These are phyloP conservation scores for Ceratitis capitata DNA, from an alignment of 1,140 invertebrate genomes.

Conservation along the genomic window DNA sequence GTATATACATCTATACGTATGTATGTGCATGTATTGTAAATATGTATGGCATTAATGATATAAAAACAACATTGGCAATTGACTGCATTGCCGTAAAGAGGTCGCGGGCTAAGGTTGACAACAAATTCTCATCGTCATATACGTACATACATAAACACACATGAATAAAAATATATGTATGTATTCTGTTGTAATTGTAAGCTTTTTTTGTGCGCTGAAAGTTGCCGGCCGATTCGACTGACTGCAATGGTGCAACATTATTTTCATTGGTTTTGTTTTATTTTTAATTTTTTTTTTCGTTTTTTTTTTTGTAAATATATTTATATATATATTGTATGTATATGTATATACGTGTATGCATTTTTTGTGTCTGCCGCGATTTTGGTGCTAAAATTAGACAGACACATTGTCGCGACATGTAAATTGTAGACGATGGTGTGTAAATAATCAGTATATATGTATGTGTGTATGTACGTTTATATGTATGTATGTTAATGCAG, in stretches of 20 bases:
- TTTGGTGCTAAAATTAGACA: constrained; percentile 25
- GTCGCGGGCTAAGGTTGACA: not conserved
- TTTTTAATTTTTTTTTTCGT: too few relatives aligned
- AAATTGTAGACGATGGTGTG: not conserved
- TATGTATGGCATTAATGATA: not conserved
- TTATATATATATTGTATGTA: not conserved
- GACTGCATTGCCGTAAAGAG: not conserved
- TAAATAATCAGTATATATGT: not conserved
- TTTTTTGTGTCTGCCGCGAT: not conserved
- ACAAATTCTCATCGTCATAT: not conserved
- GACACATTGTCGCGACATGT: constrained; percentile 27
- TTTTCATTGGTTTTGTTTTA: too few relatives aligned
- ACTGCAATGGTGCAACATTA: not conserved
- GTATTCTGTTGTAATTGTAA: not conserved
- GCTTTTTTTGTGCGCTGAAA: too few relatives aligned
- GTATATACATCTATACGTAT: not conserved
- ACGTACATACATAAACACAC: not conserved
- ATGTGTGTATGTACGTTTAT: not conserved
- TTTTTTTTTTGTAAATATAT: not conserved
- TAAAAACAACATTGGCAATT: not conserved
- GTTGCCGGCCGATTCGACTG: not conserved
- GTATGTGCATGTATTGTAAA: not conserved
- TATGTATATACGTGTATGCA: not conserved
- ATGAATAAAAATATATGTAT: not conserved
- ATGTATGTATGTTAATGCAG: not conserved